These are phyloP conservation scores for Hipparchia semele DNA, from an alignment of 2,888 invertebrate genomes.

Conservation along the genomic window DNA sequence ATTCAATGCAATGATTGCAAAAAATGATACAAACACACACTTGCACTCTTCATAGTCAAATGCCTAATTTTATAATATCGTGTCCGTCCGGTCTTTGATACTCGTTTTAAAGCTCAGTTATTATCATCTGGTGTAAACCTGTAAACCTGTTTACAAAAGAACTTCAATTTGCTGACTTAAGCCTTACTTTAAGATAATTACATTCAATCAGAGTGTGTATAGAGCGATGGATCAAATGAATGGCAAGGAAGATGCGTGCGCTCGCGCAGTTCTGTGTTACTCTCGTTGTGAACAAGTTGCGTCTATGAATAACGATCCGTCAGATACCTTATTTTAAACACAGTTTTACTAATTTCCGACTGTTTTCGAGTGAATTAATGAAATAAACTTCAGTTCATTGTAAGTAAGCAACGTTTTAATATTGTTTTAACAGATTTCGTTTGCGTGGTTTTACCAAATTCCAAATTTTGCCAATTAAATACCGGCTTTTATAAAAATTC, in stretches of 20 bases:
- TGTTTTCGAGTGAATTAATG: conserved; percentile 23
- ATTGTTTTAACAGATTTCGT: background rate
- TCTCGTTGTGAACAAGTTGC: conserved; percentile 51
- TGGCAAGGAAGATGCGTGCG: conserved; percentile 5
- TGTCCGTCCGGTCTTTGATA: too few species aligned
- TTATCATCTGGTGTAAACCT: background rate
- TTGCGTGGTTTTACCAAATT: too few species aligned
- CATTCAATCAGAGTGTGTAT: background rate
- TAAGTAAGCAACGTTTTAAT: conserved; percentile 7
- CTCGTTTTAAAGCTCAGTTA: too few species aligned
- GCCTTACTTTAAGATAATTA: background rate
- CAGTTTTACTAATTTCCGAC: background rate
- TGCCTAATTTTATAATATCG: too few species aligned
- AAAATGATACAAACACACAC: too few species aligned
- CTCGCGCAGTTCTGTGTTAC: conserved; percentile 46
- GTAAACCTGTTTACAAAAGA: background rate
- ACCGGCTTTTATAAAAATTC: too few species aligned
- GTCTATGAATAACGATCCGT: conserved; percentile 28
- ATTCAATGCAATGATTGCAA: too few species aligned
- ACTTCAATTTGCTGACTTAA: background rate
- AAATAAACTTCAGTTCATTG: conserved; percentile 20
- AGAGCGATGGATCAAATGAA: background rate
- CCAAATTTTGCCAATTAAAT: too few species aligned
- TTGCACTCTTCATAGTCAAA: too few species aligned
- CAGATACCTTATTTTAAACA: conserved; percentile 3